Evolutionary conservation across 2,888 invertebrate genomes (phyloP).

Genomic region (Lamellibrachia columna): DNA sequence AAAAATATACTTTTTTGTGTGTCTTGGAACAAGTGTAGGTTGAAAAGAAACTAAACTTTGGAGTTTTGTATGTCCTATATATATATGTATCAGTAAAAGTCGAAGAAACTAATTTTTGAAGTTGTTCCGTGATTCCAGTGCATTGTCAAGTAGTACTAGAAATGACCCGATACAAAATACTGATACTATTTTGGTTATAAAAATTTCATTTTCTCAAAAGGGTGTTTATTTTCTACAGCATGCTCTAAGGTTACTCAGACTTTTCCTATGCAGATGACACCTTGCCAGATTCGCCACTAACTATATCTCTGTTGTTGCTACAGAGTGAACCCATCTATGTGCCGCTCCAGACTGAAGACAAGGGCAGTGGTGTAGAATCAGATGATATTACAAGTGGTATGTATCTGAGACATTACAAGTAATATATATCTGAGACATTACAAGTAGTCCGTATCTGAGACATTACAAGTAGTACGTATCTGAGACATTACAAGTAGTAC

Average conservation of each 20-base stretch:
- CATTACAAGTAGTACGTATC: too few species aligned
- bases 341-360: constrained; percentile 81
- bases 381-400: constrained; percentile 18
- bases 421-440: not conserved
- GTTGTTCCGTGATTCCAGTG: not conserved
- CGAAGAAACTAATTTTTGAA: not conserved
- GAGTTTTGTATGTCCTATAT: too few species aligned
- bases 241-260: not conserved
- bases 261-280: not conserved
- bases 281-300: not conserved
- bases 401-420: not conserved
- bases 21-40: too few species aligned
- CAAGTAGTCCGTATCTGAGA: too few species aligned
- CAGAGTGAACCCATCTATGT: constrained; percentile 92
- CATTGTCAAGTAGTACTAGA: too few species aligned
- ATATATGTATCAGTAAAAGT: not conserved
- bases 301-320: constrained; percentile 42
- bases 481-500: too few species aligned
- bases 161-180: not conserved
- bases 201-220: not conserved
- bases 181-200: not conserved
- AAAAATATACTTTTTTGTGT: too few species aligned
- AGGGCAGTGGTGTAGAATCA: constrained; percentile 71
- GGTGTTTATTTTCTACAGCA: not conserved
- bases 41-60: too few species aligned